These are phyloP conservation scores for Hydrozoanthus tunicans DNA, from an alignment of 64 coral and sea anemone species.

Conservation along the genomic window DNA sequence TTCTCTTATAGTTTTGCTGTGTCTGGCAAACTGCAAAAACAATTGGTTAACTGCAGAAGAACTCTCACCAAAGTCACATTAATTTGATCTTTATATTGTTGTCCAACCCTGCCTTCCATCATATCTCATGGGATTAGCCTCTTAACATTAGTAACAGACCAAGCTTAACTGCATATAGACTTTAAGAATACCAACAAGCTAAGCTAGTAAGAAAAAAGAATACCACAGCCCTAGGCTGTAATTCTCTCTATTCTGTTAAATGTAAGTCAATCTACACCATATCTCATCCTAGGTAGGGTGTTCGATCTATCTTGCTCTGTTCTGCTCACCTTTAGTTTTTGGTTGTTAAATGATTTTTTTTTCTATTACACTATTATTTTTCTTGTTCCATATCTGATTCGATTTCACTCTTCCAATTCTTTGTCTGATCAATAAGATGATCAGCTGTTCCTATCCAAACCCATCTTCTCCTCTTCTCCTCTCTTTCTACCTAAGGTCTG, in stretches of 20 bases:
- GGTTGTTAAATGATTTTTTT: neutral
- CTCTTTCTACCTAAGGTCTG: too few relatives aligned
- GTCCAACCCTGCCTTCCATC: neutral
- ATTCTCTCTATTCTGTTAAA: too few relatives aligned
- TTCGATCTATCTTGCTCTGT: neutral
- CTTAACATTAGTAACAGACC: too few relatives aligned
- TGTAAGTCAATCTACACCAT: neutral
- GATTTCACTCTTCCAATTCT: too few relatives aligned
- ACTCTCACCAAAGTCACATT: neutral
- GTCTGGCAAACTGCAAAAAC: slow-evolving; percentile 71
- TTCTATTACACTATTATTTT: neutral
- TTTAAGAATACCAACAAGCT: too few relatives aligned
- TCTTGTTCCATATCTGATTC: neutral
- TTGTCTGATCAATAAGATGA: too few relatives aligned
- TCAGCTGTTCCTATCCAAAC: too few relatives aligned
- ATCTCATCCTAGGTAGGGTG: neutral
- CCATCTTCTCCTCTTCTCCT: neutral
- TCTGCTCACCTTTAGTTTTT: neutral
- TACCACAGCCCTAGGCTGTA: too few relatives aligned
- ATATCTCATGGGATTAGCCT: neutral
- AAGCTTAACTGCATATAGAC: too few relatives aligned
- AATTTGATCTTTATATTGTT: neutral
- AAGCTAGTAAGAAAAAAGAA: too few relatives aligned
- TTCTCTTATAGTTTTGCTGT: slow-evolving; percentile 72
- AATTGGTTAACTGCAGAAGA: neutral